Evolutionary conservation across 1,140 invertebrate species (phyloP).

Genomic region (Mycetomoellerius zeteki): DNA sequence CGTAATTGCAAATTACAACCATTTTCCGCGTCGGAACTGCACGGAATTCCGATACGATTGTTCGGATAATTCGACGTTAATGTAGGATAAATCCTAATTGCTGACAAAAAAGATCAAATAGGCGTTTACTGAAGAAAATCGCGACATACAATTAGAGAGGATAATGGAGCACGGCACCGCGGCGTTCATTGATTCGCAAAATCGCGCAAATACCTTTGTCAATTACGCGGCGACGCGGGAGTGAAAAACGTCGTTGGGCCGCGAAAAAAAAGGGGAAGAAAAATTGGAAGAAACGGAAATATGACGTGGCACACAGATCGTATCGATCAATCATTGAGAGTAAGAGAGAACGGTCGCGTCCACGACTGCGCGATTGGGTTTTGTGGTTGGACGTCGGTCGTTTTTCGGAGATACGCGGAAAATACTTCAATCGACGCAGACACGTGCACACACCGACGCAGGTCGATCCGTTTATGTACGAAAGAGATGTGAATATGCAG

Average conservation of each 20-base stretch:
- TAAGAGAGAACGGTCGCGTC: slow-evolving; percentile 44
- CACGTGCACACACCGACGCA: background rate
- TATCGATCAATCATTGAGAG: slow-evolving; percentile 64
- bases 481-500: background rate
- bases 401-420: slow-evolving; percentile 69
- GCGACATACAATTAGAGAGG: slow-evolving; percentile 53
- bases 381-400: slow-evolving; percentile 72
- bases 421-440: slow-evolving; percentile 68
- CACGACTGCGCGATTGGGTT: slow-evolving; percentile 74
- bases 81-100: slow-evolving; percentile 66
- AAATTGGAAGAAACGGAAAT: slow-evolving; percentile 60
- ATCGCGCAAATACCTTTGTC: slow-evolving; percentile 67
- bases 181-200: slow-evolving; percentile 52
- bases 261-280: slow-evolving; percentile 5
- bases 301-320: slow-evolving; percentile 69
- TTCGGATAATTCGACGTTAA: slow-evolving; percentile 66
- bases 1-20: slow-evolving; percentile 66
- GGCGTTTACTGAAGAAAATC: slow-evolving; percentile 11
- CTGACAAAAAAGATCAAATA: slow-evolving; percentile 1
- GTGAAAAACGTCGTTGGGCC: background rate
- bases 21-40: slow-evolving; percentile 36
- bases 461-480: slow-evolving; percentile 15
- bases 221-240: slow-evolving; percentile 65
- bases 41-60: slow-evolving; percentile 62
- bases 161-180: slow-evolving; percentile 53